phyloP scores from a whole-genome alignment of 2,888 invertebrate species.

The Timema podura region DNA sequence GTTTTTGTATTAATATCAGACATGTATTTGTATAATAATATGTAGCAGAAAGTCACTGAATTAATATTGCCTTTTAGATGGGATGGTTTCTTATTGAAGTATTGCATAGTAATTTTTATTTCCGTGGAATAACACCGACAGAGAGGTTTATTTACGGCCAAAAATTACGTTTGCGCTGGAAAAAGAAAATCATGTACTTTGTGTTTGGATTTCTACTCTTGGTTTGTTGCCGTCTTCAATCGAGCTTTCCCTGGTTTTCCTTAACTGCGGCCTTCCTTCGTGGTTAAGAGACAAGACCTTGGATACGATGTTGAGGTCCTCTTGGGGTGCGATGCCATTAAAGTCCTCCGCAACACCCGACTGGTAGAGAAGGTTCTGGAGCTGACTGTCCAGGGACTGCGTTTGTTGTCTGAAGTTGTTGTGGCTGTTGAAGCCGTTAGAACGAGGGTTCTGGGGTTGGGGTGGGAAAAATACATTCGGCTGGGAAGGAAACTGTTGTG shows the following conservation, averaged over 20 bases:
- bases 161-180: too few species aligned
- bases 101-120: too few species aligned
- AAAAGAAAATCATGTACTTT: too few species aligned
- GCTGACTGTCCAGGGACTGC: slow-evolving; percentile 48
- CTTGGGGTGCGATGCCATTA: slow-evolving; percentile 52
- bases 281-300: slow-evolving; percentile 78
- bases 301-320: slow-evolving; percentile 75
- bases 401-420: slow-evolving; percentile 22
- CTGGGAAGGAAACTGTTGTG: neutral
- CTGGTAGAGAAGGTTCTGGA: slow-evolving; percentile 61
- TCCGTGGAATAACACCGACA: too few species aligned
- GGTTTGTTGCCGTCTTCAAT: slow-evolving; percentile 12
- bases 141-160: too few species aligned
- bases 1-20: too few species aligned
- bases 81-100: too few species aligned
- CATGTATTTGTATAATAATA: too few species aligned
- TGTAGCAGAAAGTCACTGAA: too few species aligned
- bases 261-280: slow-evolving; percentile 37
- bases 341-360: slow-evolving; percentile 56
- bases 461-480: neutral
- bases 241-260: neutral
- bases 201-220: neutral
- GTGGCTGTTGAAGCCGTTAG: slow-evolving; percentile 34
- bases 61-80: too few species aligned
- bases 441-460: neutral